Conservation (phyloP, 2,113 vertebrate genomes). For the Eolophus roseicapilla region DNA sequence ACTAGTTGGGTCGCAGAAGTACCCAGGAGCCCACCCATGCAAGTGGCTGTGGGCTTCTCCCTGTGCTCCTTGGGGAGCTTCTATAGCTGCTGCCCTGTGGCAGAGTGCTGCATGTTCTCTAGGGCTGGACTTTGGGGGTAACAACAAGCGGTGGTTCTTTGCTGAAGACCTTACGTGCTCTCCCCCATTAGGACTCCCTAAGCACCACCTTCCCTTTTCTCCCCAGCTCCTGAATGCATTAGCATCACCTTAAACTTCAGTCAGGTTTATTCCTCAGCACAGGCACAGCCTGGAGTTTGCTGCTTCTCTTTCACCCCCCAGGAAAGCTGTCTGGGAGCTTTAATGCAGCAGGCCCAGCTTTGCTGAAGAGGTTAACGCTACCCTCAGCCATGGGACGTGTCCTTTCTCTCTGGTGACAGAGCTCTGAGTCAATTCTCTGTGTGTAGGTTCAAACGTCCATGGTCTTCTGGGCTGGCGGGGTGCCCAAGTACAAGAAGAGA, state of each 20-base stretch:
- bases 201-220: background rate
- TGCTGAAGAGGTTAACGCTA: background rate
- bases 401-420: background rate
- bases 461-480: background rate
- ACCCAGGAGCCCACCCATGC: background rate
- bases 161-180: background rate
- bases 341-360: background rate
- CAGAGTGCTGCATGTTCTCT: background rate
- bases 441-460: constrained; percentile 20
- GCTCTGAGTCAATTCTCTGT: background rate
- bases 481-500: background rate
- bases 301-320: background rate
- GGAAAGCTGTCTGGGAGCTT: background rate
- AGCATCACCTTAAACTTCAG: background rate
- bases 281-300: background rate
- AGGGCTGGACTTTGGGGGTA: background rate
- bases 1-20: background rate
- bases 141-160: background rate
- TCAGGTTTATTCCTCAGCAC: background rate
- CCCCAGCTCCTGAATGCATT: background rate
- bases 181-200: background rate
- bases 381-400: rapidly evolving
- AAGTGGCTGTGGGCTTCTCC: background rate
- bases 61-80: background rate
- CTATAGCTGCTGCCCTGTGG: background rate